Conservation (phyloP, 2,797 vertebrate genomes). For the Channa striata region DNA sequence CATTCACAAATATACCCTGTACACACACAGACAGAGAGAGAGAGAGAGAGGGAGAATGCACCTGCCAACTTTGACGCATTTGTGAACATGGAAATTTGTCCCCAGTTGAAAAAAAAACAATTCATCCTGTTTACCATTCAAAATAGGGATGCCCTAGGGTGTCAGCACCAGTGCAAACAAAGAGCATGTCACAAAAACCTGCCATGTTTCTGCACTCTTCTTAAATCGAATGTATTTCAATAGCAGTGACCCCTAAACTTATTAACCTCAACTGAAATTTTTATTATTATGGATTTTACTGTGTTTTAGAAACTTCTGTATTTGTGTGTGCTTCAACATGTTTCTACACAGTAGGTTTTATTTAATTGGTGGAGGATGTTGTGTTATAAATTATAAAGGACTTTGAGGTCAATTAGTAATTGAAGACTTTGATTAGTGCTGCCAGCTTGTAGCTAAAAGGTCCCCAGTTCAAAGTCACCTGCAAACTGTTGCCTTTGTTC, state of each 20-base stretch:
- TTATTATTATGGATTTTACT: not conserved
- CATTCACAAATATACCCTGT: conserved; percentile 8
- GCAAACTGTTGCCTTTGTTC: too few relatives aligned
- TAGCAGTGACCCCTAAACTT: not conserved
- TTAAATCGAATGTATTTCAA: not conserved
- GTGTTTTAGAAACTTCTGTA: too few relatives aligned
- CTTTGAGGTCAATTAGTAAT: too few relatives aligned
- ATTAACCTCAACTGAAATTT: not conserved
- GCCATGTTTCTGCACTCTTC: not conserved
- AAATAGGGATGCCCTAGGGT: conserved; percentile 7
- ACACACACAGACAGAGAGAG: conserved; percentile 8
- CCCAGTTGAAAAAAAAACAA: conserved; percentile 6
- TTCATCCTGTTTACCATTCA: conserved; percentile 32
- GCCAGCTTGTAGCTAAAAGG: too few relatives aligned
- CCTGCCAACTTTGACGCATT: conserved; percentile 35
- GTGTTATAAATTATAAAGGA: too few relatives aligned
- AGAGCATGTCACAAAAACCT: conserved; percentile 2
- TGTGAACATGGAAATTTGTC: conserved; percentile 31
- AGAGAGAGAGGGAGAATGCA: too few relatives aligned
- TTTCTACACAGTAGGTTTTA: too few relatives aligned
- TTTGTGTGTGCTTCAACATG: too few relatives aligned
- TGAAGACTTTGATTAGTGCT: too few relatives aligned
- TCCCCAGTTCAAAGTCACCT: too few relatives aligned
- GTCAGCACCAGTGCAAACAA: not conserved
- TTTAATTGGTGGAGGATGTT: too few relatives aligned